These are phyloP conservation scores for Alouatta palliata DNA, from an alignment of 2,113 vertebrate species.

Conservation along the genomic window DNA sequence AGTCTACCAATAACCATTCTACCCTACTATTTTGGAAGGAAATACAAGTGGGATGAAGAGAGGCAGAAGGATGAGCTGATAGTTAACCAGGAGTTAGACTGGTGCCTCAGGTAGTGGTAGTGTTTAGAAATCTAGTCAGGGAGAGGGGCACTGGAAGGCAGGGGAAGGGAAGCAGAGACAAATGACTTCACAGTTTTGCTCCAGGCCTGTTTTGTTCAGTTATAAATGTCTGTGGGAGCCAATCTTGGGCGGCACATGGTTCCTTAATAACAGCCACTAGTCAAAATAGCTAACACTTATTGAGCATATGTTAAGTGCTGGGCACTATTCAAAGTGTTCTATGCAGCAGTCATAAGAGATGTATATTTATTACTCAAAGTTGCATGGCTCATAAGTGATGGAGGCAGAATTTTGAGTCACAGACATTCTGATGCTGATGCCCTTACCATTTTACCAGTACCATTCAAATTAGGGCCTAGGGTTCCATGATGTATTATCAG, in stretches of 20 bases:
- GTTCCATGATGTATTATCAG: neutral
- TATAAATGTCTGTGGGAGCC: neutral
- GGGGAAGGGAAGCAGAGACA: neutral
- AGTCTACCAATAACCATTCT: neutral
- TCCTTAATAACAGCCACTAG: neutral
- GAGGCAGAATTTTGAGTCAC: neutral
- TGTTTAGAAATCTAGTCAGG: no score
- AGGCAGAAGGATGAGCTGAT: neutral
- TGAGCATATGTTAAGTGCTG: neutral
- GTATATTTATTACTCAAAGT: neutral
- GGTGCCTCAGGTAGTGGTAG: neutral
- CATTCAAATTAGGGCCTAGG: neutral
- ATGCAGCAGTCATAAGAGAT: neutral
- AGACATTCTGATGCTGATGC: neutral
- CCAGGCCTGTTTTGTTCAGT: neutral
- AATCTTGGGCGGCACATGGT: neutral
- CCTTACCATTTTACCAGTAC: neutral
- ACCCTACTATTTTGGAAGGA: neutral
- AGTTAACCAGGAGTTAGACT: neutral
- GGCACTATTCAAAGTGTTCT: neutral
- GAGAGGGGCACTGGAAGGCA: neutral
- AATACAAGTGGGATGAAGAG: neutral
- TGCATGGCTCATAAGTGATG: neutral
- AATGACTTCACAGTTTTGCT: neutral
- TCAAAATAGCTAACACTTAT: neutral